phyloP scores from a whole-genome alignment of 1,140 invertebrate genomes.

The Heliconius hermathena region DNA sequence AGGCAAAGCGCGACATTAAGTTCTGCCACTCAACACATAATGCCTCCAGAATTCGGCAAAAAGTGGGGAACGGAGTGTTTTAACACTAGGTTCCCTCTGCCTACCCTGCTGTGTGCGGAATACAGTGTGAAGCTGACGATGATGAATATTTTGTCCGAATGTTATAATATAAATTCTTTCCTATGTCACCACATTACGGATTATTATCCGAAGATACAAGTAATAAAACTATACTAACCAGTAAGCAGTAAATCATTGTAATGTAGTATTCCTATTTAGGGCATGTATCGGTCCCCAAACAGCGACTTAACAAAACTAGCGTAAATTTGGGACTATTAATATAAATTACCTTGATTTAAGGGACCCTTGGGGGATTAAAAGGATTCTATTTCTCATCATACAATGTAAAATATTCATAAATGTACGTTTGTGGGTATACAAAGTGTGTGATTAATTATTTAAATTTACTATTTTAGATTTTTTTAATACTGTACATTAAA shows the following conservation, averaged over 20 bases:
- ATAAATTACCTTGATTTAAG: conserved; percentile 77
- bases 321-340: conserved; percentile 73
- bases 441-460: not conserved
- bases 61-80: too few relatives aligned
- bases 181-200: not conserved
- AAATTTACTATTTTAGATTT: not conserved
- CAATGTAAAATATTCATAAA: conserved; percentile 5
- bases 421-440: not conserved
- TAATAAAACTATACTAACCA: conserved; percentile 9
- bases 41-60: fast-evolving
- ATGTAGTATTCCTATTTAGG: conserved; percentile 63
- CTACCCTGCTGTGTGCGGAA: too few relatives aligned
- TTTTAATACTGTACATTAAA: too few relatives aligned
- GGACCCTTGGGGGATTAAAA: conserved; percentile 65
- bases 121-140: too few relatives aligned
- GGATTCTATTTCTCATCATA: conserved; percentile 44
- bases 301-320: conserved; percentile 66
- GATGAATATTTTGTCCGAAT: too few relatives aligned
- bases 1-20: too few relatives aligned
- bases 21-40: too few relatives aligned
- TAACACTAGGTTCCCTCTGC: too few relatives aligned
- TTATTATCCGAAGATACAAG: not conserved
- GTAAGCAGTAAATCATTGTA: conserved; percentile 48
- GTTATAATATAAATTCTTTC: too few relatives aligned
- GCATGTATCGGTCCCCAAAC: conserved; percentile 66